These are phyloP conservation scores for Ennomos fuscantarius DNA, from an alignment of 2,888 invertebrate species.

Conservation along the genomic window DNA sequence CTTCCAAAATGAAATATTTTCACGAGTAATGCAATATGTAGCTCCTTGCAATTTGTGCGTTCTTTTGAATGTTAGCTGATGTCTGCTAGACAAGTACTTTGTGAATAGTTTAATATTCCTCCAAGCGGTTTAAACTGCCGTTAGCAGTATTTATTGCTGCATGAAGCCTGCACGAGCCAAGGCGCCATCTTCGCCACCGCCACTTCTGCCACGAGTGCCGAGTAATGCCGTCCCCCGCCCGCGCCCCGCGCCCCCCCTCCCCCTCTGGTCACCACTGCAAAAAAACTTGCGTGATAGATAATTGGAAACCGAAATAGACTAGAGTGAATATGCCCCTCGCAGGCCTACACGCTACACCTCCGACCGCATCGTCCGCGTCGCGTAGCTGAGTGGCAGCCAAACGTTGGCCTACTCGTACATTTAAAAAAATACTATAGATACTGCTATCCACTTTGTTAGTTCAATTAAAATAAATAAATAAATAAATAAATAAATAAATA, in stretches of 20 bases:
- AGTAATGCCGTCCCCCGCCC: not conserved
- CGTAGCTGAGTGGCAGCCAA: no score
- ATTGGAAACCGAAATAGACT: no score
- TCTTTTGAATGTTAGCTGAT: slow-evolving; percentile 3
- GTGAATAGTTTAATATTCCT: slow-evolving; percentile 24
- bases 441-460: no score
- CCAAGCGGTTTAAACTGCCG: slow-evolving; percentile 24
- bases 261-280: not conserved
- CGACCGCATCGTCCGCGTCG: no score
- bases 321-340: no score
- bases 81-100: slow-evolving; percentile 11
- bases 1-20: not conserved
- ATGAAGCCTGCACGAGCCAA: slow-evolving; percentile 15
- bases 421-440: no score
- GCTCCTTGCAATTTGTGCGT: slow-evolving; percentile 13
- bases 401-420: no score
- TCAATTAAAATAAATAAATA: no score
- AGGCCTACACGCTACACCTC: no score
- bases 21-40: slow-evolving; percentile 15
- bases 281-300: no score
- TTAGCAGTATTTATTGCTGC: slow-evolving; percentile 28
- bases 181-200: not conserved
- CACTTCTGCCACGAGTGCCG: slow-evolving; percentile 5
- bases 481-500: no score
- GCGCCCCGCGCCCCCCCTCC: not conserved